These are phyloP conservation scores for Pachyramphus minor DNA, from an alignment of 2,113 vertebrate species.

Conservation along the genomic window DNA sequence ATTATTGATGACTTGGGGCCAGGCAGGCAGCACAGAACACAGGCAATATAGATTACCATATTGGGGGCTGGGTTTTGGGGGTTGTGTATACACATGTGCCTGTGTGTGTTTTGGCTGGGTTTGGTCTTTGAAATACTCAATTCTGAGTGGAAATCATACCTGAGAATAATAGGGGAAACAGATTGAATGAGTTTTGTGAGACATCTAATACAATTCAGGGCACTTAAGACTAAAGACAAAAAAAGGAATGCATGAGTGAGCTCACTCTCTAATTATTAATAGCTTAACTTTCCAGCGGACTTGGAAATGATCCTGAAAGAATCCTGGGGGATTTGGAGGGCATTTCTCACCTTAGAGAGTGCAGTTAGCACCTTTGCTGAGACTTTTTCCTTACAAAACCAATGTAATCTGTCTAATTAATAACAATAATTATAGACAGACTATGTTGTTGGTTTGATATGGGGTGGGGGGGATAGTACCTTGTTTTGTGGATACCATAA, in stretches of 20 bases:
- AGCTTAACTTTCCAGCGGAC: neutral
- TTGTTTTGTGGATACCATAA: neutral
- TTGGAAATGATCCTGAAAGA: neutral
- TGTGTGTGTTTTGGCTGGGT: neutral
- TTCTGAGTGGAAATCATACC: neutral
- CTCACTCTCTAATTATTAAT: neutral
- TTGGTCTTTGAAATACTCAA: neutral
- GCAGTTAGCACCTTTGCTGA: neutral
- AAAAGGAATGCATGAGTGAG: neutral
- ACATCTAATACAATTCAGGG: neutral
- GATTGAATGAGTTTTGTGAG: neutral
- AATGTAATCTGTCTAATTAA: neutral
- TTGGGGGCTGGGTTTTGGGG: conserved; percentile 44
- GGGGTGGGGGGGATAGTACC: fast-evolving
- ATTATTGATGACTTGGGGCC: conserved; percentile 92
- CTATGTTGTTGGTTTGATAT: neutral
- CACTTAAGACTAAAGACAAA: neutral
- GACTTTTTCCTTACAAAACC: neutral
- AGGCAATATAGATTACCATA: conserved; percentile 86
- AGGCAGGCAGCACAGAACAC: conserved; percentile 85
- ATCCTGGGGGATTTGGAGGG: neutral
- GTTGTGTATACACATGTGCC: neutral
- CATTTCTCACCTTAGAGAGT: neutral
- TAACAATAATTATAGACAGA: neutral
- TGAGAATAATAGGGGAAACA: neutral